Evolutionary conservation across 2,113 vertebrate genomes (phyloP).

Genomic region (Amazona vittata): DNA sequence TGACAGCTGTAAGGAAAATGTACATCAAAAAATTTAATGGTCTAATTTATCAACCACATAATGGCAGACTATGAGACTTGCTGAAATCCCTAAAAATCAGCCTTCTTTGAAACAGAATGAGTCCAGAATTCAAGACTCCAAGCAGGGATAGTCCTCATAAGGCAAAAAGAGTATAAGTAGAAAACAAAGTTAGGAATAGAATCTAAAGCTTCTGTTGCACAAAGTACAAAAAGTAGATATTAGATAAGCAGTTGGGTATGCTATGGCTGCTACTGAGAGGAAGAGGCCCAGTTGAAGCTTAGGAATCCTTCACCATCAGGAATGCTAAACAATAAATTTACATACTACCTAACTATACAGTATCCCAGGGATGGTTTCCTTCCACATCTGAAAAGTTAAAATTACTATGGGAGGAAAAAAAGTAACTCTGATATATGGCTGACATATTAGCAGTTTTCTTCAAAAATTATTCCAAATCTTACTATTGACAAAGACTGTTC

Average conservation of each 20-base stretch:
- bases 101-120: background rate
- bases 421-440: background rate
- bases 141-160: background rate
- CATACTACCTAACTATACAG: background rate
- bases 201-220: background rate
- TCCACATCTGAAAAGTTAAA: background rate
- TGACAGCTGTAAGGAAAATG: background rate
- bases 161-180: background rate
- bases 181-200: background rate
- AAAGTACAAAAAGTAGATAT: background rate
- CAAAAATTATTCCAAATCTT: background rate
- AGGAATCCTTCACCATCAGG: background rate
- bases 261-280: background rate
- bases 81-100: background rate
- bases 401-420: fast-evolving
- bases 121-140: background rate
- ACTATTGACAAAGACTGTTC: background rate
- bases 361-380: background rate
- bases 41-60: background rate
- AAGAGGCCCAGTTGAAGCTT: background rate
- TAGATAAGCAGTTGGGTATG: background rate
- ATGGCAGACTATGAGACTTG: background rate
- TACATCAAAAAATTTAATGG: background rate
- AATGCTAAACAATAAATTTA: background rate
- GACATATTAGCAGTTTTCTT: background rate